Evolutionary conservation across 2,888 invertebrate species (phyloP).

Genomic region (Drosophila paranaensis): DNA sequence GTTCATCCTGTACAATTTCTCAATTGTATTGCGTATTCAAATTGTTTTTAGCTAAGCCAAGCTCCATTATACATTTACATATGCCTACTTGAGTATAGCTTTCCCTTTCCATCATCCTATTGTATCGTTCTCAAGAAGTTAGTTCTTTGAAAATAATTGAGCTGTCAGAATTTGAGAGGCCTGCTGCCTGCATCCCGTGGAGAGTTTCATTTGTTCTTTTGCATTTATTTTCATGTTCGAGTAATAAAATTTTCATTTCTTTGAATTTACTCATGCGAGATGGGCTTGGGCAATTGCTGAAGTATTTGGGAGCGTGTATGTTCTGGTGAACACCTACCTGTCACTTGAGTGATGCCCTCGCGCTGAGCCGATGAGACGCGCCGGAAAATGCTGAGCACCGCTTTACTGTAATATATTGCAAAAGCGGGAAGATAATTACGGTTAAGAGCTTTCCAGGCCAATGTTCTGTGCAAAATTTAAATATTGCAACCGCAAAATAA

Average conservation of each 20-base stretch:
- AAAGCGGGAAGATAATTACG: conserved; percentile 16
- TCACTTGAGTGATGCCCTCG: conserved; percentile 84
- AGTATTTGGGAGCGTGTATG: conserved; percentile 3
- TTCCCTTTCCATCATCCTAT: not conserved
- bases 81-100: not conserved
- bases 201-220: not conserved
- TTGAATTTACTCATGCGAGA: conserved; percentile 7
- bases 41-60: not conserved
- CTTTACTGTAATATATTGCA: conserved; percentile 75
- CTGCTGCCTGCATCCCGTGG: not conserved
- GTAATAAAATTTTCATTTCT: conserved; percentile 21
- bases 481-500: conserved; percentile 4
- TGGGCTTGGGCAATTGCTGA: conserved; percentile 4
- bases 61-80: not conserved
- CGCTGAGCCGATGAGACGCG: conserved; percentile 78
- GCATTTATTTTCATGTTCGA: conserved; percentile 3
- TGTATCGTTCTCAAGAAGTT: not conserved
- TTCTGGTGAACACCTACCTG: conserved; percentile 78
- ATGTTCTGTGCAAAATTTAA: not conserved
- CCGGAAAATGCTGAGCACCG: conserved; percentile 83
- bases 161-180: not conserved
- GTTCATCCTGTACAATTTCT: no score
- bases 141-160: not conserved
- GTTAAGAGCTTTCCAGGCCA: conserved; percentile 10
- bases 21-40: not conserved